Evolutionary conservation across 2,888 invertebrate species (phyloP), one percentile per base, ranked within the genome.

Genomic region (Nineta flava): DNA sequence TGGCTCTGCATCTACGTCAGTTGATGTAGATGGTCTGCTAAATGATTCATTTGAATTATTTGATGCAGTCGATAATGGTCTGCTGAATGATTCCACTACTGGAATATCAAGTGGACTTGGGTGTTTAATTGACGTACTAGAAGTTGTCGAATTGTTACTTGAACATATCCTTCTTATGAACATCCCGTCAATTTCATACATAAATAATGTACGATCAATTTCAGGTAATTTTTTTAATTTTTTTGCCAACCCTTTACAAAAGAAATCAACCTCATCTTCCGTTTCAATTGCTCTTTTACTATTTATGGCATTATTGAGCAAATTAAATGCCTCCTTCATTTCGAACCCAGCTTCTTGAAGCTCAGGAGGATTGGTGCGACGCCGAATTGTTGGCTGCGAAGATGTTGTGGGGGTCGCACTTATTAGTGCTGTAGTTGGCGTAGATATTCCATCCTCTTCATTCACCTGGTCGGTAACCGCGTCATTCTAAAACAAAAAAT

Each of bases 211-310:
- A 34, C 56, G 43, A 40, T 54, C 52, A 9, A 38, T 15, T 53
- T 53, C 53, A 26, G 54, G 51, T 9, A 53, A 13, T 47, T 51
- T 55, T 31, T 49, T 51, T 19, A 56, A 41, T 44, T 55, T 55
- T 47, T 55, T 55, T 19, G 53, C 54, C 12, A 55, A 34, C 26
- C 54, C 44, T 49, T 52, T 53, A 9, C 52, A 54, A 42, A 46
- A 55, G 5, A 53, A 41, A 40, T 55, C 55, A 45, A 52, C 54
- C 38, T 55, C 55, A 31, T 56, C 54, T 1, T 55, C 52, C 10
- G 7, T 10, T 9, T 32, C 10, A n/a, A n/a, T n/a, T n/a, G n/a
- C n/a, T n/a, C n/a, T n/a, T 13, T 41, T 41, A 13, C 44, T 52
- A 32, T 47, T 46, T 10, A 45, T 26, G 10, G 12, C 45, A 12